Percentiles rank a stretch among this genome's conserved stretches.
Evolutionary conservation across 2,113 vertebrate species (phyloP).

Genomic region (Cricetomys ansorgei): DNA sequence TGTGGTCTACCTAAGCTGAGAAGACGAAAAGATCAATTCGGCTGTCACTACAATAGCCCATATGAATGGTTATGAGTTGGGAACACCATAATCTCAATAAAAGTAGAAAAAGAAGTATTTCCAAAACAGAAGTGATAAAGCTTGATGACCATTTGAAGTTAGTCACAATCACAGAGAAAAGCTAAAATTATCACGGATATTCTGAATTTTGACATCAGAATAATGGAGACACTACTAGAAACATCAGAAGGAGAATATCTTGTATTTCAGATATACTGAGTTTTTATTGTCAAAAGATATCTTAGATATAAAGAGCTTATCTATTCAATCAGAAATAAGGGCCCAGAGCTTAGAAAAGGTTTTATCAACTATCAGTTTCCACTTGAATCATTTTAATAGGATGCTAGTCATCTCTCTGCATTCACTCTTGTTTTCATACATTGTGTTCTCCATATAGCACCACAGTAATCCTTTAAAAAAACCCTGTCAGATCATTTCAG

Average conservation of each 20-base stretch:
- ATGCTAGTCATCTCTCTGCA: neutral
- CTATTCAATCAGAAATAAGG: slow-evolving; percentile 22
- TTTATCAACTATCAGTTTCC: neutral
- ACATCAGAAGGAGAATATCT: slow-evolving; percentile 13
- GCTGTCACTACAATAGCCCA: neutral
- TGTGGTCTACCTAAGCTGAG: neutral
- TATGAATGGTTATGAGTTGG: neutral
- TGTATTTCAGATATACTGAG: slow-evolving; percentile 7
- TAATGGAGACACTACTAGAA: neutral
- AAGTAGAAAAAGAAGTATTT: slow-evolving; percentile 28
- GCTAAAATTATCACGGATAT: slow-evolving; percentile 33
- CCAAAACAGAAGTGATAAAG: neutral
- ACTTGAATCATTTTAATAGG: slow-evolving; percentile 22
- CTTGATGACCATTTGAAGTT: neutral
- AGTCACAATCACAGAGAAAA: neutral
- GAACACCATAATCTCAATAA: neutral
- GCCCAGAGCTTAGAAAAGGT: neutral
- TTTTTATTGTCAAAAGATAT: neutral
- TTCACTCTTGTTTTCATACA: neutral
- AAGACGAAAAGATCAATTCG: neutral
- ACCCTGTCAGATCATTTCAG: neutral
- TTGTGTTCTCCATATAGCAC: neutral
- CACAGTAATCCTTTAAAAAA: slow-evolving; percentile 14
- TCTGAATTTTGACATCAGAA: slow-evolving; percentile 21
- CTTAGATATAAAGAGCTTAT: slow-evolving; percentile 13